Evolutionary conservation across 1,140 invertebrate genomes (phyloP).

Genomic region (Colletes latitarsis): DNA sequence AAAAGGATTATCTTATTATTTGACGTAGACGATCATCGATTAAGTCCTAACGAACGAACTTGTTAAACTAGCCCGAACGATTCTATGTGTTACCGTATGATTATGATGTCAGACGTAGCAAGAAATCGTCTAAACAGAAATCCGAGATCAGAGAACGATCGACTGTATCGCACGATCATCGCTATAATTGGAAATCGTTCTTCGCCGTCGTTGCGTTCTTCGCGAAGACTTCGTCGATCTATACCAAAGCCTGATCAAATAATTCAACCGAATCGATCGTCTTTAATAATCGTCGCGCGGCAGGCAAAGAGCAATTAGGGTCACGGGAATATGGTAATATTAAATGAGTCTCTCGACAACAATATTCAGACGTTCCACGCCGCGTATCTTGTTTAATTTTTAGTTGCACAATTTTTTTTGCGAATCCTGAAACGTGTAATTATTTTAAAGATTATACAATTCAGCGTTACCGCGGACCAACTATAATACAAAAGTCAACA

Average conservation of each 20-base stretch:
- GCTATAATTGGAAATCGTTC: not conserved
- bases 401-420: too few species aligned
- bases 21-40: too few species aligned
- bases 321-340: conserved; percentile 7
- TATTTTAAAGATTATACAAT: not conserved
- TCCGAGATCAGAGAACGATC: not conserved
- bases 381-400: not conserved
- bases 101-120: too few species aligned
- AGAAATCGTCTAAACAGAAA: too few species aligned
- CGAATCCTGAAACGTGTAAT: not conserved
- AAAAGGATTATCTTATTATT: too few species aligned
- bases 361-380: not conserved
- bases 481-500: too few species aligned
- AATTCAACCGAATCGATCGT: conserved; percentile 24
- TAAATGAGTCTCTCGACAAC: not conserved
- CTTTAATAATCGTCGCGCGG: conserved; percentile 16
- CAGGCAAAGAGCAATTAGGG: conserved; percentile 25
- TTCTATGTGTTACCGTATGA: too few species aligned
- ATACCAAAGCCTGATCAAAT: not conserved
- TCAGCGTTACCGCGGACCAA: too few species aligned
- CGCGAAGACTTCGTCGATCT: too few species aligned
- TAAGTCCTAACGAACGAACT: too few species aligned
- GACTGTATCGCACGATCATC: not conserved
- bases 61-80: too few species aligned
- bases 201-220: not conserved